Evolutionary conservation across 92 coral and sea anemone genomes (phyloP), one percentile per base, ranked within the genome.

Genomic region (Zoanthus sociatus): DNA sequence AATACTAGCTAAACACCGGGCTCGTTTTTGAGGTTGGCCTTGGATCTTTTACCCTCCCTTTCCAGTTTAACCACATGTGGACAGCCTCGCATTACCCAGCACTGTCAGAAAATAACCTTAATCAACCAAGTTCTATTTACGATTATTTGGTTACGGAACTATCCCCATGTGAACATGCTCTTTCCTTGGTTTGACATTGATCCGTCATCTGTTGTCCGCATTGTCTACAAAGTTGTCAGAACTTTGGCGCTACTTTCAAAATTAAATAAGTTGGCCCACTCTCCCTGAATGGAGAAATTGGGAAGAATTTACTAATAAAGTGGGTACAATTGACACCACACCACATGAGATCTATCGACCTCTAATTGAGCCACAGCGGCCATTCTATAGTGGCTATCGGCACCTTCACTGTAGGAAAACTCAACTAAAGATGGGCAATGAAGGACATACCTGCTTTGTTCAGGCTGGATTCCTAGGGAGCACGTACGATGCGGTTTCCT

Each of bases 211-310:
- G 88, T 89, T 21, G 60, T 84, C 9, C 92, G 88, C 7, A 76
- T 83, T 32, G 73, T 89, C 46, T 63, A 89, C 92, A 84, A 81
- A 71, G 67, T 75, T 50, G 42, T 89, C 83, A 67, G 87, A 70
- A 44, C 77, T 88, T 31, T 88, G 91, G 87, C 61, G 84, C 77
- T 84, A 85, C n/a, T 84, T 78, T 48, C 86, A 84, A 8, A 89
- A 89, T 70, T 87, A 89, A 85, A 68, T 84, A 21, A 37, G 37
- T 10, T 89, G 92, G 89, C 89, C 89, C 11, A 78, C 9, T 64
- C 72, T 85, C 10, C 72, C 37, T 37, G 42, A 37, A 37, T 37
- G 42, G 42, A 37, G 42, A 37, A 37, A 37, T 37, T 60, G 78
- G 75, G 76, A 66, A 0, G 84, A 83, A 48, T 88, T 88, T 10